A percentile compares a stretch with the other conserved stretches of the same genome.
phyloP scores from a whole-genome alignment of 2,797 vertebrate species.

The Streptopelia turtur region DNA sequence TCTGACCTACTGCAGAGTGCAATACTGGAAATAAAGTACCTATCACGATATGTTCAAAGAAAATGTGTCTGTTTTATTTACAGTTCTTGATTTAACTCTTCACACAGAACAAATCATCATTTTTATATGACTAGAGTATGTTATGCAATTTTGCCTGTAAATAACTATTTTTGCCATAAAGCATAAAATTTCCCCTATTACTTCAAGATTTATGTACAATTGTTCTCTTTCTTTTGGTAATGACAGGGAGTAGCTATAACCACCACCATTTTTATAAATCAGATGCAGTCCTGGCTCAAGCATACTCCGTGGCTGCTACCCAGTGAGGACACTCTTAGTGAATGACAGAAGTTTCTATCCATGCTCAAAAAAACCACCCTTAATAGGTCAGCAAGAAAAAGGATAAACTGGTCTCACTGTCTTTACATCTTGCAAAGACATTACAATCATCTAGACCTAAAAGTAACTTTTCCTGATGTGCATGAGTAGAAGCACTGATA shows the following conservation, averaged over 20 bases:
- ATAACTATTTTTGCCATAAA: conserved; percentile 16
- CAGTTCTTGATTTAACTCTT: background rate
- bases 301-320: background rate
- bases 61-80: background rate
- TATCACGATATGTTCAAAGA: background rate
- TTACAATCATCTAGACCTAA: background rate
- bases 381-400: background rate
- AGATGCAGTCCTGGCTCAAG: background rate
- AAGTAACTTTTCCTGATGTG: background rate
- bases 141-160: background rate
- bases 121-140: background rate
- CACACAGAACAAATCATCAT: background rate
- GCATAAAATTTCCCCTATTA: conserved; percentile 7
- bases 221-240: background rate
- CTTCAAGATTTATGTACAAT: conserved; percentile 36
- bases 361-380: background rate
- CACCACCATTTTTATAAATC: background rate
- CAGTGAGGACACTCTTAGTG: too few relatives aligned
- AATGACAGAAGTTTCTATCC: background rate
- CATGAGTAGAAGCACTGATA: background rate
- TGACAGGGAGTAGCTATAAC: background rate
- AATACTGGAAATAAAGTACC: background rate
- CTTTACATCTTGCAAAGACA: background rate
- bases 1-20: background rate
- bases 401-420: background rate